Conservation (phyloP, 1,140 invertebrate species). For the Drosophila sproati region DNA sequence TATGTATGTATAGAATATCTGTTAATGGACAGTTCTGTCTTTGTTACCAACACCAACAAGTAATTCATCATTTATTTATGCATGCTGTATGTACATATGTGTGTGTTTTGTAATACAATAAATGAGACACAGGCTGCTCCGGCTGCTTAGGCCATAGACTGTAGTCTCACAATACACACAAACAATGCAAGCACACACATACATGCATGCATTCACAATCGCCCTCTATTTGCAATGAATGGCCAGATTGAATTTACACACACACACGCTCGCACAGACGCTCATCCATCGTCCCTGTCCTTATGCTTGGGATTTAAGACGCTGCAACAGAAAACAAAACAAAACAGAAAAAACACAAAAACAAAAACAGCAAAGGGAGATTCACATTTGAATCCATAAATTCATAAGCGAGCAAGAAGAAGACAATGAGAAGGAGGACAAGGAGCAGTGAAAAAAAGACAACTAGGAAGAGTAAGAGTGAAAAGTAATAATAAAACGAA, state of each 20-base stretch:
- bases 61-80: too few species aligned
- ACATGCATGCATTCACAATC: constrained; percentile 4
- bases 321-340: constrained; percentile 4
- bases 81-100: too few species aligned
- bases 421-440: constrained; percentile 14
- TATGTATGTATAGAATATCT: too few species aligned
- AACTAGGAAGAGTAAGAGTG: constrained; percentile 43
- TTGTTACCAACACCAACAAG: too few species aligned
- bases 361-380: constrained; percentile 21
- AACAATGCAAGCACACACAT: constrained; percentile 9
- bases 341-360: constrained; percentile 19
- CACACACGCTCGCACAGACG: not conserved
- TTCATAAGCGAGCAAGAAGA: constrained; percentile 47
- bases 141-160: not conserved
- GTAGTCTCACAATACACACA: not conserved
- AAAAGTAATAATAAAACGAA: constrained; percentile 74
- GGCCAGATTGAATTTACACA: constrained; percentile 4
- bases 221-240: constrained; percentile 49
- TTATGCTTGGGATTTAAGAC: constrained; percentile 18
- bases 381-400: constrained; percentile 63
- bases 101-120: too few species aligned
- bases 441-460: not conserved
- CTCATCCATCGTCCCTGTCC: constrained; percentile 8
- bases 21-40: too few species aligned
- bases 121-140: not conserved